Evolutionary conservation across 2,113 vertebrate species (phyloP).

Genomic region (Phylloscopus trochiloides): DNA sequence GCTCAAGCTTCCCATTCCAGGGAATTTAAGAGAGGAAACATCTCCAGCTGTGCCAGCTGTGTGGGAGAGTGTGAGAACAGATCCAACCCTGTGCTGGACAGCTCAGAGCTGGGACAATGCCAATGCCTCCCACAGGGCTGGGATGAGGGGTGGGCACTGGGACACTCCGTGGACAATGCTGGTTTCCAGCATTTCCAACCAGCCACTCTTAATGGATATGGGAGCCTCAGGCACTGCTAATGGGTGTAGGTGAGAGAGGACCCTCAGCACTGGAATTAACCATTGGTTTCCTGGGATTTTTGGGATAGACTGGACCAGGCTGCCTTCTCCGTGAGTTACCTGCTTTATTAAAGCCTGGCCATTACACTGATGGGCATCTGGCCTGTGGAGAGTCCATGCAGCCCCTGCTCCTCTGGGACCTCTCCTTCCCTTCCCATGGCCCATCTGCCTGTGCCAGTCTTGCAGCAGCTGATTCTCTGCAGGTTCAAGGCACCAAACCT

Average conservation of each 20-base stretch:
- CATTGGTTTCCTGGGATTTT: background rate
- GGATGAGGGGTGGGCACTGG: background rate
- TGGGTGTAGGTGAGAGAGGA: background rate
- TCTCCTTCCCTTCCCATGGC: background rate
- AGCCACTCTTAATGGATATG: background rate
- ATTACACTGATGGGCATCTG: background rate
- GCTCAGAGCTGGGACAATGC: background rate
- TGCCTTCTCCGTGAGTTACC: background rate
- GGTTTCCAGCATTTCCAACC: background rate
- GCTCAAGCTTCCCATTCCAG: background rate
- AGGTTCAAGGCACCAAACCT: background rate
- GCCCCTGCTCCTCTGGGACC: background rate
- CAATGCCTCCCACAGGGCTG: background rate
- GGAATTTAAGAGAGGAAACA: background rate
- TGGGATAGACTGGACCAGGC: background rate
- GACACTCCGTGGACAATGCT: background rate
- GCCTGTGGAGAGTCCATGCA: background rate
- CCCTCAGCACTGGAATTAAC: background rate
- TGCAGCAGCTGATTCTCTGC: background rate
- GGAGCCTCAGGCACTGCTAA: background rate
- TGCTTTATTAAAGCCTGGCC: background rate
- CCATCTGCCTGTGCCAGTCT: accelerated
- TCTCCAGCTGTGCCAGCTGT: background rate
- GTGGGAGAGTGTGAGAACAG: background rate
- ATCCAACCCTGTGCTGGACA: background rate